A percentile compares a stretch with the other conserved stretches of the same genome.
Evolutionary conservation across 2,888 invertebrate species (phyloP).

Genomic region (Neelides folsomi): DNA sequence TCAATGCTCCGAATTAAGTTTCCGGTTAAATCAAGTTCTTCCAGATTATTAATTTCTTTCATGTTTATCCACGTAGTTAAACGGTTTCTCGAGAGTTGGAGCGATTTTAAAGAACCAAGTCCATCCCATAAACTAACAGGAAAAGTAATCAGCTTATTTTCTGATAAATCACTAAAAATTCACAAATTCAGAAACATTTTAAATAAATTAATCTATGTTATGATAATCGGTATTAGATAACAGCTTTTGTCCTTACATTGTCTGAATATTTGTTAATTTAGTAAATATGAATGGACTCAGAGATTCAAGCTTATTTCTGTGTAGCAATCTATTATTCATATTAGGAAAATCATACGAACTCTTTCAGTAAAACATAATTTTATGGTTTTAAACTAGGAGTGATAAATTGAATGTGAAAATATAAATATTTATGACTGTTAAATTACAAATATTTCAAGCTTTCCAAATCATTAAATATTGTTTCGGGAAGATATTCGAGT

Average conservation of each 20-base stretch:
- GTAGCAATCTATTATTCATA: slow-evolving; percentile 47
- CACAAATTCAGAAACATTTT: slow-evolving; percentile 1
- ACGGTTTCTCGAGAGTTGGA: slow-evolving; percentile 55
- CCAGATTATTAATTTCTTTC: slow-evolving; percentile 45
- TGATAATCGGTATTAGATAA: neutral
- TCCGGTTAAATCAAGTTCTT: slow-evolving; percentile 55
- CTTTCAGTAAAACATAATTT: too few relatives aligned
- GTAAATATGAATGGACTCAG: slow-evolving; percentile 47
- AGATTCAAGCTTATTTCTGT: slow-evolving; percentile 52
- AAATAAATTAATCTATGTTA: neutral
- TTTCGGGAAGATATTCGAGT: slow-evolving; percentile 51
- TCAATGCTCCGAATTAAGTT: slow-evolving; percentile 49
- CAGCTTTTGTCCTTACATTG: slow-evolving; percentile 39
- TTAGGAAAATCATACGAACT: too few relatives aligned
- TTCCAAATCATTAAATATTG: slow-evolving; percentile 50
- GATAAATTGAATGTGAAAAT: slow-evolving; percentile 2
- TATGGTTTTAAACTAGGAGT: neutral
- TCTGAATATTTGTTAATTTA: slow-evolving; percentile 49
- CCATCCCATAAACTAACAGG: slow-evolving; percentile 48
- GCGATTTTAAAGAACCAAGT: slow-evolving; percentile 46
- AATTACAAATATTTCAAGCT: slow-evolving; percentile 52
- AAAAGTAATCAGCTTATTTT: slow-evolving; percentile 49
- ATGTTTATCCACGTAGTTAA: slow-evolving; percentile 50
- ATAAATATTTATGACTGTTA: slow-evolving; percentile 6
- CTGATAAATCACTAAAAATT: slow-evolving; percentile 45